Conservation (phyloP, 2,113 vertebrate species). For the Rhinichthys klamathensis region DNA sequence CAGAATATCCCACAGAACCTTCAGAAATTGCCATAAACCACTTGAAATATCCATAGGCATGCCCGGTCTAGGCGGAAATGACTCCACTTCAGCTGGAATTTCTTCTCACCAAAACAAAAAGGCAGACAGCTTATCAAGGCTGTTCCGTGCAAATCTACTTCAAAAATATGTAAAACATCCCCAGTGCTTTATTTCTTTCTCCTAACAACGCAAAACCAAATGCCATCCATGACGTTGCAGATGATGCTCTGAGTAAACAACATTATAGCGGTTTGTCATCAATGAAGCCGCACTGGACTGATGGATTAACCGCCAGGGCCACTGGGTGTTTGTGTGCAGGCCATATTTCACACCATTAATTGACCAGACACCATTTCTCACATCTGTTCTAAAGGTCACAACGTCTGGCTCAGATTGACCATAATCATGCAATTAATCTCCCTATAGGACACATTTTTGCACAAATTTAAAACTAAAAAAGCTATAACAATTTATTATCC, state of each 20-base stretch:
- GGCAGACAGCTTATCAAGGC: neutral
- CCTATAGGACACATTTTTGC: neutral
- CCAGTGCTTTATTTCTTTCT: neutral
- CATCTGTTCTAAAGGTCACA: neutral
- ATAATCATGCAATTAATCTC: constrained; percentile 2
- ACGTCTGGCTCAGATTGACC: neutral
- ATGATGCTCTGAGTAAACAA: too few species aligned
- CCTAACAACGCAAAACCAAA: neutral
- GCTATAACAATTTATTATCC: neutral
- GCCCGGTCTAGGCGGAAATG: neutral
- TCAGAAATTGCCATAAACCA: neutral
- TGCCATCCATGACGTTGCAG: too few species aligned
- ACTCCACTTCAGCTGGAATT: neutral
- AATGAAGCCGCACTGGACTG: neutral
- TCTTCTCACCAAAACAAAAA: neutral
- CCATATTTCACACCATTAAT: constrained; percentile 1
- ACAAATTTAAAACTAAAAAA: neutral
- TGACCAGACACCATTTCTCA: constrained; percentile 12
- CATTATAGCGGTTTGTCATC: too few species aligned
- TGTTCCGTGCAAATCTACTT: too few species aligned
- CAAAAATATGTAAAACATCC: neutral
- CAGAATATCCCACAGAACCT: neutral
- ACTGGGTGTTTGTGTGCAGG: neutral
- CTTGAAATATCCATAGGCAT: neutral
- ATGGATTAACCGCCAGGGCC: neutral